phyloP scores from a whole-genome alignment of 1,140 invertebrate species.

The Mya arenaria region DNA sequence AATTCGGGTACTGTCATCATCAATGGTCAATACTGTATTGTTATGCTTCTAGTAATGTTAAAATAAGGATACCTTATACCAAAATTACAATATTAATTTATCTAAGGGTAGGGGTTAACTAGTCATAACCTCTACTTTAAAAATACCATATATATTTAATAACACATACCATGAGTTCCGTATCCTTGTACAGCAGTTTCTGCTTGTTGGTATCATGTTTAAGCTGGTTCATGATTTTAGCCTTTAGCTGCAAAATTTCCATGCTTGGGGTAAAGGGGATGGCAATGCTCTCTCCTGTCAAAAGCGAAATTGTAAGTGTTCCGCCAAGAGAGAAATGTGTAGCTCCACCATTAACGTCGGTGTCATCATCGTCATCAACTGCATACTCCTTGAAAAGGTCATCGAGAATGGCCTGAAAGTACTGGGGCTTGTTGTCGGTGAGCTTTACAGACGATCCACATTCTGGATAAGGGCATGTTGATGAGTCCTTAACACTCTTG shows the following conservation, averaged over 20 bases:
- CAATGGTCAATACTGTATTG: neutral
- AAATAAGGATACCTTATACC: neutral
- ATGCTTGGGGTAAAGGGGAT: constrained; percentile 48
- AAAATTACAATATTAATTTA: neutral
- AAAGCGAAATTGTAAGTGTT: constrained; percentile 48
- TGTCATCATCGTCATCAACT: neutral
- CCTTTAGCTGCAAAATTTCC: constrained; percentile 51
- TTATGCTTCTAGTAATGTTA: neutral
- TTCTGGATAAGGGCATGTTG: constrained; percentile 53
- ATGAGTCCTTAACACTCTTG: constrained; percentile 25
- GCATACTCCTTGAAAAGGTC: constrained; percentile 61
- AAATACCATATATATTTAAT: too few species aligned
- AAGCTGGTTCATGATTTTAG: constrained; percentile 30
- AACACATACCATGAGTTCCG: constrained; percentile 57
- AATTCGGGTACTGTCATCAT: neutral
- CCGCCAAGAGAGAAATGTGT: neutral
- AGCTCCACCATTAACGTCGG: neutral
- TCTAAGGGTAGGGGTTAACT: neutral
- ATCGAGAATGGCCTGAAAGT: constrained; percentile 52
- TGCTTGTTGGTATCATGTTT: constrained; percentile 56
- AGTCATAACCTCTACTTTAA: too few species aligned
- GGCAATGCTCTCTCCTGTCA: constrained; percentile 55
- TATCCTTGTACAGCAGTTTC: constrained; percentile 55
- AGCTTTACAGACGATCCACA: constrained; percentile 17
- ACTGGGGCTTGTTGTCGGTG: neutral